Evolutionary conservation across 2,113 vertebrate species (phyloP), one percentile per base, ranked within the genome.

Genomic region (Aldabrachelys gigantea): DNA sequence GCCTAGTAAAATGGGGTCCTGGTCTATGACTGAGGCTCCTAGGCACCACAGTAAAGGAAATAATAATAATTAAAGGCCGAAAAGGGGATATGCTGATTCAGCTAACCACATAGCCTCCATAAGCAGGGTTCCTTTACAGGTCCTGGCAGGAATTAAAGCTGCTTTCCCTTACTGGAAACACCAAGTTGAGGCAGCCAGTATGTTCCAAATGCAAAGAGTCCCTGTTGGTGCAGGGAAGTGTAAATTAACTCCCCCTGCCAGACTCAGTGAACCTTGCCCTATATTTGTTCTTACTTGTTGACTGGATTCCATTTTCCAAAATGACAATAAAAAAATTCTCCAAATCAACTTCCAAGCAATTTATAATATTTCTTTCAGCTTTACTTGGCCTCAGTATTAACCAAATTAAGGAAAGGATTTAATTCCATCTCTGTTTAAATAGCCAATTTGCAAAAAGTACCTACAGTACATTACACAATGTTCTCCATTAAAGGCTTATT

Each of bases 401-500:
- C 49, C 21, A 56, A 85, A 84, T 85, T 5, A 50, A 88, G 80
- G 75, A 8, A 91, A 93, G 38, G 8, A 82, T 94, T 97, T 94
- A n/a, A 56, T 29, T 82, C 85, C 59, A 80, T 53, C 82, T 91
- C 53, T 41, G 7, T 89, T 92, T 91, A 87, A 87, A 95, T 90
- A 94, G 82, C 2, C 22, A 87, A 76, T 54, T 97, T 89, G n/a
- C 92, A 87, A 90, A 96, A 94, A 82, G 21, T 80, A 50, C 79
- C 44, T 83, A 82, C 35, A 41, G 29, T 72, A 35, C 24, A 24
- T 35, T 88, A 35, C 56, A 31, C 90, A n/a, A 96, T 93, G 27
- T 56, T 92, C 87, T 93, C 44, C 1, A 50, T 93, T 91, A 93
- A 57, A 80, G 53, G 19, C 94, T 96, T 85, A 41, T 97, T 88